Evolutionary conservation across 2,797 vertebrate genomes (phyloP).

Genomic region (Macropodus opercularis): DNA sequence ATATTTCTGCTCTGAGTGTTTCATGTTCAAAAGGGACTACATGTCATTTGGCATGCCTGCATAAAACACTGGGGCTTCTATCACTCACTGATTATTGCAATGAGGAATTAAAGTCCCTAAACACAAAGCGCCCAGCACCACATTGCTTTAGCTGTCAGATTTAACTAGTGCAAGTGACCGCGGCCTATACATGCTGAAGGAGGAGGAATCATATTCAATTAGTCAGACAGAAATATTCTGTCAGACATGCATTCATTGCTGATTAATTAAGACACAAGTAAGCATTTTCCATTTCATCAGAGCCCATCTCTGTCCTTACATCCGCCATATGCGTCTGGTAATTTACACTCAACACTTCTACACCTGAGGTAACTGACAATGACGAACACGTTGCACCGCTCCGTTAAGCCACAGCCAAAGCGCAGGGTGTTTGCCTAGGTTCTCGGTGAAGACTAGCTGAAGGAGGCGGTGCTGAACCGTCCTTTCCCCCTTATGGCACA

Average conservation of each 20-base stretch:
- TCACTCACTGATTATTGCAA: conserved; percentile 80
- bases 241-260: conserved; percentile 66
- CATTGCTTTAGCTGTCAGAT: conserved; percentile 77
- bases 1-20: conserved; percentile 75
- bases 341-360: conserved; percentile 24
- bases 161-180: conserved; percentile 79
- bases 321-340: conserved; percentile 11
- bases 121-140: conserved; percentile 76
- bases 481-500: conserved; percentile 70
- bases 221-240: conserved; percentile 64
- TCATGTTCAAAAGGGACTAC: conserved; percentile 79
- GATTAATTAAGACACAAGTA: conserved; percentile 69
- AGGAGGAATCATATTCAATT: conserved; percentile 75
- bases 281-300: conserved; percentile 45
- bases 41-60: conserved; percentile 77
- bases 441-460: conserved; percentile 54
- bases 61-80: conserved; percentile 76
- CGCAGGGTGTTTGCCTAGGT: conserved; percentile 53
- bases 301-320: conserved; percentile 18
- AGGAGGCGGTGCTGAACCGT: conserved; percentile 59
- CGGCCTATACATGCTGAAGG: conserved; percentile 62
- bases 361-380: conserved; percentile 20
- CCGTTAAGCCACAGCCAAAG: conserved; percentile 28
- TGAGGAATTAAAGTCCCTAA: conserved; percentile 82
- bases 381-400: conserved; percentile 22